A percentile compares a stretch with the other conserved stretches of the same genome.
Evolutionary conservation across 2,113 vertebrate genomes (phyloP).

Genomic region (Notothenia rossii): DNA sequence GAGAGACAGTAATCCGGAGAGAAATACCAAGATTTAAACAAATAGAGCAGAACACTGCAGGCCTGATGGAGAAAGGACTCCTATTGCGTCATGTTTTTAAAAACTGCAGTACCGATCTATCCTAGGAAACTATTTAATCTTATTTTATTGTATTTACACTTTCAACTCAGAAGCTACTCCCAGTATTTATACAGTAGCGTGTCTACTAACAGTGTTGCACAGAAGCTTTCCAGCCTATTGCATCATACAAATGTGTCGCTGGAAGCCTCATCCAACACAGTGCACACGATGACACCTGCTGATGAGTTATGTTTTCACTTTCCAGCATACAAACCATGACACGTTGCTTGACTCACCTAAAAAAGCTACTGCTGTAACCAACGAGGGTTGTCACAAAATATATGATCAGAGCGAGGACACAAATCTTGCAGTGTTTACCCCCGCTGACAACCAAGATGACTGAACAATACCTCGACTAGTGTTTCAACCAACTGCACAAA

Average conservation of each 20-base stretch:
- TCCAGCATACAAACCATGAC: not conserved
- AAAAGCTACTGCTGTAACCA: not conserved
- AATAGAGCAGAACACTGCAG: not conserved
- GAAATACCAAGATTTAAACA: not conserved
- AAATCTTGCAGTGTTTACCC: not conserved
- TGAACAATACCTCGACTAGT: not conserved
- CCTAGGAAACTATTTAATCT: not conserved
- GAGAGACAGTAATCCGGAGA: not conserved
- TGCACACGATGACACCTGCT: not conserved
- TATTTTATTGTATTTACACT: not conserved
- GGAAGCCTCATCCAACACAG: conserved; percentile 3
- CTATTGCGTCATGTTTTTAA: not conserved
- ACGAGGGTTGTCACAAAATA: not conserved
- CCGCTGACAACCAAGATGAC: not conserved
- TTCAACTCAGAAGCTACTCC: not conserved
- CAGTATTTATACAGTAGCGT: not conserved
- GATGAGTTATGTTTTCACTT: not conserved
- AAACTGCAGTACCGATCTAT: not conserved
- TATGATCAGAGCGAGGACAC: not conserved
- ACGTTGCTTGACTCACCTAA: not conserved
- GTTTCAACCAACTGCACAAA: conserved; percentile 8
- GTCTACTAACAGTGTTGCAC: not conserved
- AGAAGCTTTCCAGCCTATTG: not conserved
- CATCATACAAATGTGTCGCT: not conserved
- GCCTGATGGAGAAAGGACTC: not conserved